Percentiles rank a stretch among this genome's conserved stretches.
phyloP scores from a whole-genome alignment of 1,140 invertebrate species.

The Drosophila asahinai region DNA sequence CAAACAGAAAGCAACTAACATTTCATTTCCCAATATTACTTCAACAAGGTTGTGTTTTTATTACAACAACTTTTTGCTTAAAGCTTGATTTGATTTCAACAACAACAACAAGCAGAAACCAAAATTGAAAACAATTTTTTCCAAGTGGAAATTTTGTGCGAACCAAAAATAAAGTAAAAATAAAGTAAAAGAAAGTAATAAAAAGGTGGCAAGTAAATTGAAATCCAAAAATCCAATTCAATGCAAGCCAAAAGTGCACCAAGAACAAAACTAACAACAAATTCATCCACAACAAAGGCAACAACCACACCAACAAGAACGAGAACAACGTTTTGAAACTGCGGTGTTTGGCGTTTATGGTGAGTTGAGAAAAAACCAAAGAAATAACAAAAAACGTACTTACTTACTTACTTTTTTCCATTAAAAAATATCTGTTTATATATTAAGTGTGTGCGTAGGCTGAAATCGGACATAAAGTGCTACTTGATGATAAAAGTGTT shows the following conservation, averaged over 20 bases:
- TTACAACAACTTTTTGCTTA: slow-evolving; percentile 31
- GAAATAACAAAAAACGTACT: background rate
- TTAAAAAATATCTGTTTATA: background rate
- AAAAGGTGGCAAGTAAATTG: slow-evolving; percentile 25
- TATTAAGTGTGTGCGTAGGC: slow-evolving; percentile 26
- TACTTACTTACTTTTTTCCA: too few species aligned
- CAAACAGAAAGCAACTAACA: slow-evolving; percentile 8
- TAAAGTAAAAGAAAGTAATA: background rate
- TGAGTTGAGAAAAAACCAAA: slow-evolving; percentile 26
- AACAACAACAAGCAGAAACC: slow-evolving; percentile 1
- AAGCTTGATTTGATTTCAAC: slow-evolving; percentile 32
- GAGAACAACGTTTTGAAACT: slow-evolving; percentile 74
- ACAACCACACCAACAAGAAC: slow-evolving; percentile 39
- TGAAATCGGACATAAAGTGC: slow-evolving; percentile 27
- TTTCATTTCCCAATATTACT: slow-evolving; percentile 12
- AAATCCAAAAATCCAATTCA: slow-evolving; percentile 36
- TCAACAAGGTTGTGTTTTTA: slow-evolving; percentile 48
- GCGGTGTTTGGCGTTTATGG: slow-evolving; percentile 81
- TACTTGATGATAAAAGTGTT: slow-evolving; percentile 36
- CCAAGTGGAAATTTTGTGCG: slow-evolving; percentile 37
- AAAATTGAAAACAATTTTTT: slow-evolving; percentile 63
- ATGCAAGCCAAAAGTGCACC: slow-evolving; percentile 52
- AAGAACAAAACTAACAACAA: slow-evolving; percentile 26
- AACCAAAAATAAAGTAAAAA: slow-evolving; percentile 16
- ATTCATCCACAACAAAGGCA: slow-evolving; percentile 27